phyloP scores from a whole-genome alignment of 2,113 vertebrate genomes.

The Nibea albiflora region DNA sequence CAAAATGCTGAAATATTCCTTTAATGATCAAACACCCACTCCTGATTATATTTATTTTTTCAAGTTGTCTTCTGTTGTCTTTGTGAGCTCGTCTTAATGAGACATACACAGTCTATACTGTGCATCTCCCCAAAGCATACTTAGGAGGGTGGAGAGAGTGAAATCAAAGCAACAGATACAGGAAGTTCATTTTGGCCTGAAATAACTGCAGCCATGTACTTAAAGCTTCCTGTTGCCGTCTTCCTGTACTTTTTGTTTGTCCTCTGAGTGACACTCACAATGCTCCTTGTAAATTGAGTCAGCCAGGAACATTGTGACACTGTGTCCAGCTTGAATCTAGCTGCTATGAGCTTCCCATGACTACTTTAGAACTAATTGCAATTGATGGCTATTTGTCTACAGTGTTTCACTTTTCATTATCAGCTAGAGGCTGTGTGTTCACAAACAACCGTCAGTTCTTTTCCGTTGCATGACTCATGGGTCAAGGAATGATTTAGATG shows the following conservation, averaged over 20 bases:
- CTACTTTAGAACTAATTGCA: conserved; percentile 23
- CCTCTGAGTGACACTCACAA: conserved; percentile 54
- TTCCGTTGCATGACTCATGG: background rate
- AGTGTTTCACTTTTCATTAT: conserved; percentile 24
- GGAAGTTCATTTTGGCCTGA: conserved; percentile 11
- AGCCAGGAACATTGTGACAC: conserved; percentile 32
- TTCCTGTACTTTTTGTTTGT: conserved; percentile 42
- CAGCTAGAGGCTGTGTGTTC: background rate
- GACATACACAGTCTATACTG: background rate
- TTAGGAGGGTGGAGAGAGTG: background rate
- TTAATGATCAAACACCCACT: too few relatives aligned
- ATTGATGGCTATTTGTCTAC: conserved; percentile 8
- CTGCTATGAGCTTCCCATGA: conserved; percentile 19
- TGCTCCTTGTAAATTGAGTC: conserved; percentile 66
- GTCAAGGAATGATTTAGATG: conserved; percentile 14
- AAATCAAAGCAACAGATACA: background rate
- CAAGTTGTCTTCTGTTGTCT: background rate
- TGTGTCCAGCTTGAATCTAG: conserved; percentile 11
- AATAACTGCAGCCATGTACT: conserved; percentile 17
- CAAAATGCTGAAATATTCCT: too few relatives aligned
- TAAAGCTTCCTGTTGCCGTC: conserved; percentile 32
- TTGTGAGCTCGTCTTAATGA: background rate
- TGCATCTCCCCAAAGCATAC: too few relatives aligned
- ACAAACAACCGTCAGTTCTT: background rate
- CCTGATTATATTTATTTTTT: background rate